Evolutionary conservation across 1,140 invertebrate species (phyloP).

Genomic region (Anoplophora glabripennis): DNA sequence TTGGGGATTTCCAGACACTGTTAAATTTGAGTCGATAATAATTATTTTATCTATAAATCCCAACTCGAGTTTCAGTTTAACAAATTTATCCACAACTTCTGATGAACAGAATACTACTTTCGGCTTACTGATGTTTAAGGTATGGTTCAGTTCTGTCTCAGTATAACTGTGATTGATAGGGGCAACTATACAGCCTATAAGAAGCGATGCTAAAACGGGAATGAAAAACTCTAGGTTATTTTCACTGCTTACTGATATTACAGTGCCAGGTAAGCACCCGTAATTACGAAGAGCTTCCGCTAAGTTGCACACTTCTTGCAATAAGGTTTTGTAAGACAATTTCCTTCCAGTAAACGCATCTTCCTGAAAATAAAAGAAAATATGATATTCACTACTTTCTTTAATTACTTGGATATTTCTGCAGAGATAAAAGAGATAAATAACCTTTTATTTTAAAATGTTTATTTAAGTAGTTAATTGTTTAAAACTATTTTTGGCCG

Average conservation of each 20-base stretch:
- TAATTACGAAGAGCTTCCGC: conserved; percentile 23
- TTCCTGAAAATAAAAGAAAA: conserved; percentile 27
- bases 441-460: too few species aligned
- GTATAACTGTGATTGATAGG: conserved; percentile 59
- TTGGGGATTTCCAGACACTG: neutral
- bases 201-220: conserved; percentile 51
- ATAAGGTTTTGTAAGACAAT: conserved; percentile 17
- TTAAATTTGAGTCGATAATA: too few species aligned
- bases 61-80: conserved; percentile 22
- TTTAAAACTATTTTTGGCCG: too few species aligned
- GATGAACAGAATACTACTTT: conserved; percentile 50
- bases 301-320: conserved; percentile 25
- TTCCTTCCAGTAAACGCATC: conserved; percentile 18
- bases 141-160: conserved; percentile 53
- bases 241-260: conserved; percentile 56
- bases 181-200: conserved; percentile 54
- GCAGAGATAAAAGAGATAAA: too few species aligned
- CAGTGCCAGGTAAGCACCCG: conserved; percentile 29
- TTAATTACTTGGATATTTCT: too few species aligned
- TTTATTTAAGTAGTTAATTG: too few species aligned
- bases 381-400: too few species aligned
- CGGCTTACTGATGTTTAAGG: conserved; percentile 53
- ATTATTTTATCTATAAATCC: conserved; percentile 28
- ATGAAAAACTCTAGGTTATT: conserved; percentile 56
- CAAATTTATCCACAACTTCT: conserved; percentile 23